These are phyloP conservation scores for Morpho achilles DNA, from an alignment of 2,888 invertebrate genomes.

Conservation along the genomic window DNA sequence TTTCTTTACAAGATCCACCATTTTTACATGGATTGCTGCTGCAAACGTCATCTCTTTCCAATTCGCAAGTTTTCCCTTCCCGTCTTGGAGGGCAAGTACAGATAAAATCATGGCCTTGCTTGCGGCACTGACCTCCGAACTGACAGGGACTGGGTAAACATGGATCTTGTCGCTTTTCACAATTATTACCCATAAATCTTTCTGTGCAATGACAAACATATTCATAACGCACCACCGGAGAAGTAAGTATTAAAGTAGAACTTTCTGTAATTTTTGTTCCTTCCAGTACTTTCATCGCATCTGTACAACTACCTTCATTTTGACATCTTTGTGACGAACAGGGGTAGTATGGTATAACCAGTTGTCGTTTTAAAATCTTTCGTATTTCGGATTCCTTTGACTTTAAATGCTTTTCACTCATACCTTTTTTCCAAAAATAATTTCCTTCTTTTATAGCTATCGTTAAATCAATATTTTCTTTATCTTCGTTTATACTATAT, in stretches of 20 bases:
- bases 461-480: conserved; percentile 83
- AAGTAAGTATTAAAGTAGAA: conserved; percentile 88
- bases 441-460: conserved; percentile 81
- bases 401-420: conserved; percentile 81
- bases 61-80: conserved; percentile 91
- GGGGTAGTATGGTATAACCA: conserved; percentile 87
- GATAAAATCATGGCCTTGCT: conserved; percentile 90
- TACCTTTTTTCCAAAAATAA: conserved; percentile 82
- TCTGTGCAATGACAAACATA: conserved; percentile 90
- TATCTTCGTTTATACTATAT: conserved; percentile 86
- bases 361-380: conserved; percentile 80
- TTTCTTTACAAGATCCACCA: conserved; percentile 94
- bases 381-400: conserved; percentile 82
- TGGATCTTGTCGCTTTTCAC: conserved; percentile 93
- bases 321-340: conserved; percentile 86
- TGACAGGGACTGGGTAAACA: conserved; percentile 94
- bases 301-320: conserved; percentile 88
- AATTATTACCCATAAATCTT: conserved; percentile 90
- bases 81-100: conserved; percentile 89
- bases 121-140: conserved; percentile 89
- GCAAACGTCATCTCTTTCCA: conserved; percentile 91
- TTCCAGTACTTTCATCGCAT: conserved; percentile 83
- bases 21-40: conserved; percentile 92
- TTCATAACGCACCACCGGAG: conserved; percentile 88
- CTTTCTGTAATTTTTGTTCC: conserved; percentile 89